A percentile compares a stretch with the other conserved stretches of the same genome.
These are phyloP conservation scores for Periophthalmus magnuspinnatus DNA, from an alignment of 2,797 vertebrate species.

Conservation along the genomic window DNA sequence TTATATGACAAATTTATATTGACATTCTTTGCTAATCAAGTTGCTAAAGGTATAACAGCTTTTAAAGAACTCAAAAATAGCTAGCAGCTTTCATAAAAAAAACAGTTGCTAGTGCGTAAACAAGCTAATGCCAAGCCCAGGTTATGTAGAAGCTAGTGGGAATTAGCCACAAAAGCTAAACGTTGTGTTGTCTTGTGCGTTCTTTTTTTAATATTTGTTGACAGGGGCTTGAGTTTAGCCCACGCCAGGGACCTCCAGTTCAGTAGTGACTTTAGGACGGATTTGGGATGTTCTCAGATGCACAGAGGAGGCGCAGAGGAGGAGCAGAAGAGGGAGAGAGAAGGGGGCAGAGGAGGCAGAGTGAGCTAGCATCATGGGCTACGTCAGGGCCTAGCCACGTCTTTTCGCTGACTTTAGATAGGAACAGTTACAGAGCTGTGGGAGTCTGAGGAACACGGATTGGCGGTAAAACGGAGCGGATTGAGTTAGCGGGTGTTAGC, in stretches of 20 bases:
- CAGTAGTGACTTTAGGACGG: constrained; percentile 60
- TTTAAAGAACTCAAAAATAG: not conserved
- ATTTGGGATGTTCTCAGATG: constrained; percentile 63
- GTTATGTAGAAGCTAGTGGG: constrained; percentile 59
- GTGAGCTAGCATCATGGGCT: constrained; percentile 59
- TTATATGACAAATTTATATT: too few species aligned
- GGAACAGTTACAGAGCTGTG: constrained; percentile 66
- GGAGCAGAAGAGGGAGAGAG: constrained; percentile 1
- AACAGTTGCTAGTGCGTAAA: not conserved
- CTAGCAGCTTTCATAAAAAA: not conserved
- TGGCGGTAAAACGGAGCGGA: constrained; percentile 20
- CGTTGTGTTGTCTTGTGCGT: constrained; percentile 64
- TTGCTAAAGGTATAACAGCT: too few species aligned
- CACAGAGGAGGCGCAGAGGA: constrained; percentile 37
- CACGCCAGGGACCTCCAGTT: constrained; percentile 76
- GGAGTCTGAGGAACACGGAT: constrained; percentile 60
- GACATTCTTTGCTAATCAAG: too few species aligned
- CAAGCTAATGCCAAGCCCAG: not conserved
- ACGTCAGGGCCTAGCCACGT: constrained; percentile 74
- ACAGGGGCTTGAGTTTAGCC: constrained; percentile 78
- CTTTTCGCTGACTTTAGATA: constrained; percentile 70
- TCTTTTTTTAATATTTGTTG: constrained; percentile 63
- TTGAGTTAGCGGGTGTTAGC: not conserved
- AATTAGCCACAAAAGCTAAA: constrained; percentile 57
- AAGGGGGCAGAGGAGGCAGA: constrained; percentile 49